phyloP scores from a whole-genome alignment of 1,140 invertebrate species.

The Schlechtendalia chinensis region DNA sequence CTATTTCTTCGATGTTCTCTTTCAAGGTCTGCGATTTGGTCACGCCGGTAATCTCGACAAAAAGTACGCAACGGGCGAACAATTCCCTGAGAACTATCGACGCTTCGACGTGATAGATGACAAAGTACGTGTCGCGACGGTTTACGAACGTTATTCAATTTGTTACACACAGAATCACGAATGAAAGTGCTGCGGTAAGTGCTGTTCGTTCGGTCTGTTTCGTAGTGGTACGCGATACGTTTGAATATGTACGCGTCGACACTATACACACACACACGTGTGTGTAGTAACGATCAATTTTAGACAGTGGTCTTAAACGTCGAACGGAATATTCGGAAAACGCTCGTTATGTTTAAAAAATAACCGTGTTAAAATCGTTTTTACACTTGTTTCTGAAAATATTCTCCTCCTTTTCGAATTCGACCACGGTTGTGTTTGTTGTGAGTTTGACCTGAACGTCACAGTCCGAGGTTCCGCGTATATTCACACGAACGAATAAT shows the following conservation, averaged over 20 bases:
- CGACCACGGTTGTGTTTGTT: too few species aligned
- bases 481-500: too few species aligned
- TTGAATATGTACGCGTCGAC: background rate
- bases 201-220: background rate
- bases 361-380: too few species aligned
- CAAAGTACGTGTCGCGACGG: background rate
- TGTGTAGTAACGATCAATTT: too few species aligned
- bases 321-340: too few species aligned
- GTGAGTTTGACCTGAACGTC: too few species aligned
- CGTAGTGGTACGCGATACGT: background rate
- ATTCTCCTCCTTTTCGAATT: too few species aligned
- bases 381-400: too few species aligned
- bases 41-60: slow-evolving; percentile 25
- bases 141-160: background rate
- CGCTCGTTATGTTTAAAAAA: too few species aligned
- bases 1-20: background rate
- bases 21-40: slow-evolving; percentile 35
- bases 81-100: slow-evolving; percentile 33
- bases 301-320: too few species aligned
- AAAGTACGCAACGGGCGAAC: slow-evolving; percentile 19
- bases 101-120: background rate
- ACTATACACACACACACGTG: too few species aligned
- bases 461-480: too few species aligned
- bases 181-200: background rate
- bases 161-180: slow-evolving; percentile 14